Evolutionary conservation across 2,888 invertebrate species (phyloP).

Genomic region (Gnatocerus cornutus): DNA sequence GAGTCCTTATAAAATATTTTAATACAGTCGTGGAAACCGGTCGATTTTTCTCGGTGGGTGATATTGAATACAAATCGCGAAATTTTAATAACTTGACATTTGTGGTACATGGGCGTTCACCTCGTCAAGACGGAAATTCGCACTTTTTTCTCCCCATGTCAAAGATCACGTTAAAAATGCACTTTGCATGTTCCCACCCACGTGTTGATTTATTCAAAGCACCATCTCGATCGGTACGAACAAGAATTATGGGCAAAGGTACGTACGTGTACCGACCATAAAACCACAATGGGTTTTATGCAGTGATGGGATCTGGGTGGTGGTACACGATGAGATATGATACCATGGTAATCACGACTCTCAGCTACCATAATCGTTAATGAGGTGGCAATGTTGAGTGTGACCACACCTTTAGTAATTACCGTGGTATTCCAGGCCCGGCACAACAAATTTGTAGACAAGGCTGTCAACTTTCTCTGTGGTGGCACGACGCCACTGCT

Average conservation of each 20-base stretch:
- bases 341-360: constrained; percentile 21
- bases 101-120: background rate
- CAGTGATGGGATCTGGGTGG: constrained; percentile 30
- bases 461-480: constrained; percentile 15
- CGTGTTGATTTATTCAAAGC: constrained; percentile 38
- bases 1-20: constrained; percentile 12
- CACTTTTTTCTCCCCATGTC: constrained; percentile 7
- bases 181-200: constrained; percentile 28
- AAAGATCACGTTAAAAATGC: constrained; percentile 15
- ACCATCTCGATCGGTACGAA: constrained; percentile 19
- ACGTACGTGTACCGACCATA: constrained; percentile 29
- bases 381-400: constrained; percentile 22
- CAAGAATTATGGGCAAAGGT: constrained; percentile 24
- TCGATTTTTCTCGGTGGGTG: no score
- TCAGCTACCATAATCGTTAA: constrained; percentile 31
- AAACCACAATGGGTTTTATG: constrained; percentile 27
- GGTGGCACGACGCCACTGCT: background rate
- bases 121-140: background rate
- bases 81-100: background rate
- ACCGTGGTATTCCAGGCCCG: background rate
- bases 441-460: background rate
- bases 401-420: background rate
- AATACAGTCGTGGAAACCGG: background rate
- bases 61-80: background rate
- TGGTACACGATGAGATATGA: constrained; percentile 31